Conservation (phyloP, 2,113 vertebrate species). For the Scophthalmus maximus region DNA sequence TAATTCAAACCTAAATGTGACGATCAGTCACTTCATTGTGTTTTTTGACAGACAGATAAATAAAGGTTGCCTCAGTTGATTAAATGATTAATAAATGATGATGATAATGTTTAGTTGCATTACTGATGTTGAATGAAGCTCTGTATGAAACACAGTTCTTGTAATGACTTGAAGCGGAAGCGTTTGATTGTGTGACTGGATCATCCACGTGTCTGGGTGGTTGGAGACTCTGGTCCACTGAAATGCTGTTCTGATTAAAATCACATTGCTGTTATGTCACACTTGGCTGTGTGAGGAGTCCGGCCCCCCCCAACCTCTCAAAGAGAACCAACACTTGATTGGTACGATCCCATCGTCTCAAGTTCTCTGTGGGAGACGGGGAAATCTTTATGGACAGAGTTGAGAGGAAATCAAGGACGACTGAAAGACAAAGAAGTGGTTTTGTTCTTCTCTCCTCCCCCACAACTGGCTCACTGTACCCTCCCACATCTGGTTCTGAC, state of each 20-base stretch:
- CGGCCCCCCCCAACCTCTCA: slow-evolving; percentile 63
- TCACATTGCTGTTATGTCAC: slow-evolving; percentile 81
- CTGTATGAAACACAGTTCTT: too few species aligned
- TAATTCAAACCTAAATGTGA: too few species aligned
- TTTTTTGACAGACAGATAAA: too few species aligned
- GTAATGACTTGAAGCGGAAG: too few species aligned
- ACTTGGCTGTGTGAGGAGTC: slow-evolving; percentile 70
- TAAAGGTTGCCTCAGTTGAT: too few species aligned
- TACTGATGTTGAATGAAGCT: slow-evolving; percentile 8
- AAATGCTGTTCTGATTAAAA: slow-evolving; percentile 84
- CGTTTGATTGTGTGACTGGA: too few species aligned
- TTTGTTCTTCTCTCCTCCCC: slow-evolving; percentile 65
- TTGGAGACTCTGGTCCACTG: slow-evolving; percentile 61
- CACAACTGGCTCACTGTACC: slow-evolving; percentile 52
- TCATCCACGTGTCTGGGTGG: slow-evolving; percentile 50
- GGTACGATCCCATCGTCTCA: slow-evolving; percentile 40
- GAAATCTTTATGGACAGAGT: slow-evolving; percentile 51
- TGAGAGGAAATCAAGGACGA: slow-evolving; percentile 62
- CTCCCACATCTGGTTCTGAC: slow-evolving; percentile 28
- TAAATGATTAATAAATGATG: slow-evolving; percentile 4
- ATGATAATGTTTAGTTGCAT: neutral
- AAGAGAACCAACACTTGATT: slow-evolving; percentile 54
- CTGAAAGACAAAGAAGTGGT: slow-evolving; percentile 71
- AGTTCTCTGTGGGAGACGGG: slow-evolving; percentile 57
- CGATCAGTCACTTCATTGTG: too few species aligned